Evolutionary conservation across 1,140 invertebrate species (phyloP).

Genomic region (Philopotamus ludificatus): DNA sequence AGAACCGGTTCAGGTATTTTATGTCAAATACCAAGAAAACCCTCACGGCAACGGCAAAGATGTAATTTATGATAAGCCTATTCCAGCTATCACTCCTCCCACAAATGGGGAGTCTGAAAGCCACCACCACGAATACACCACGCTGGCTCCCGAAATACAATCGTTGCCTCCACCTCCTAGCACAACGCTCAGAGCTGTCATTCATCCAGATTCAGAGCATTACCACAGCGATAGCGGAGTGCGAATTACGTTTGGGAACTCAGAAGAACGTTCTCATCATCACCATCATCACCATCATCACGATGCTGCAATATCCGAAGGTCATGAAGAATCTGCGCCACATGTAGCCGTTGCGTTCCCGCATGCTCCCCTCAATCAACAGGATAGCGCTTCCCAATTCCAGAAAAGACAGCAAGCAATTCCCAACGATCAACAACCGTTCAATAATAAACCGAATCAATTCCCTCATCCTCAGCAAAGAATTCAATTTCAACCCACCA

Average conservation of each 20-base stretch:
- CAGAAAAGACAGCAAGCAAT: slow-evolving; percentile 41
- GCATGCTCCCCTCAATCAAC: slow-evolving; percentile 46
- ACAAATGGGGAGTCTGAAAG: slow-evolving; percentile 62
- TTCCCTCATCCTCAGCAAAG: slow-evolving; percentile 48
- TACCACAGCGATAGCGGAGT: slow-evolving; percentile 75
- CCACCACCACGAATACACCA: slow-evolving; percentile 52
- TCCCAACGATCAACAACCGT: slow-evolving; percentile 45
- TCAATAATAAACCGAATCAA: slow-evolving; percentile 41
- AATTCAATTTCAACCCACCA: slow-evolving; percentile 52
- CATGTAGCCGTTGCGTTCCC: slow-evolving; percentile 61
- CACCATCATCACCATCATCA: slow-evolving; percentile 54
- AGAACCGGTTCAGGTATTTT: slow-evolving; percentile 85
- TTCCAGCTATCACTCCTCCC: slow-evolving; percentile 70
- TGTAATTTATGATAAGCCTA: slow-evolving; percentile 73
- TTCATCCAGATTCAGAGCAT: slow-evolving; percentile 78
- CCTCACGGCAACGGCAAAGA: slow-evolving; percentile 65
- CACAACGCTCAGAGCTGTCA: slow-evolving; percentile 78
- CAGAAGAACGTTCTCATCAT: too few species aligned
- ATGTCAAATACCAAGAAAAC: slow-evolving; percentile 85
- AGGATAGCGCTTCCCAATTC: slow-evolving; percentile 32
- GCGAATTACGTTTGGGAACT: slow-evolving; percentile 70
- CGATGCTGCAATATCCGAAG: slow-evolving; percentile 54
- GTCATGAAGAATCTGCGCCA: slow-evolving; percentile 58
- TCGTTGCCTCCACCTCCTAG: slow-evolving; percentile 59
- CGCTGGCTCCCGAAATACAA: slow-evolving; percentile 50